Evolutionary conservation across 2,888 invertebrate species (phyloP).

Genomic region (Slavum lentiscoides): DNA sequence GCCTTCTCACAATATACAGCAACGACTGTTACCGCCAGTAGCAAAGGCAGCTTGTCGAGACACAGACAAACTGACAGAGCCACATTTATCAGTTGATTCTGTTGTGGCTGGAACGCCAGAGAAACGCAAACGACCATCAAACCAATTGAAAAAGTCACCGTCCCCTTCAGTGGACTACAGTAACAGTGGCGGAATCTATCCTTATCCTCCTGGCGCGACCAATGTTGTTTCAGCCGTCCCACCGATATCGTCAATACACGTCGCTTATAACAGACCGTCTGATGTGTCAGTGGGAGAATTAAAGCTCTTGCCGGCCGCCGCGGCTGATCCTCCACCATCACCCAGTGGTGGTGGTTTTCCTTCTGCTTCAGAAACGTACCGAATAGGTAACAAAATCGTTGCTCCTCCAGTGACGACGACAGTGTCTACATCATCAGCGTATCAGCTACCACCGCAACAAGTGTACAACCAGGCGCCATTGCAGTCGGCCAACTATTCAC

Average conservation of each 20-base stretch:
- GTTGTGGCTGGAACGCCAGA: not conserved
- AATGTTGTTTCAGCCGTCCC: constrained; percentile 37
- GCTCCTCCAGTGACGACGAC: not conserved
- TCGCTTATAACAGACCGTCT: not conserved
- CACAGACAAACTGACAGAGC: not conserved
- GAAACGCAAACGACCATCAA: not conserved
- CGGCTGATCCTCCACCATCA: not conserved
- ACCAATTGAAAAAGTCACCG: constrained; percentile 18
- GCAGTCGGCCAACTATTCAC: constrained; percentile 54
- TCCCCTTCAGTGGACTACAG: not conserved
- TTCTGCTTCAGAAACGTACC: not conserved
- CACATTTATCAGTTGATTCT: not conserved
- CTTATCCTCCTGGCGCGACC: not conserved
- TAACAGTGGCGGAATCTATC: not conserved
- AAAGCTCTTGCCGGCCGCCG: not conserved
- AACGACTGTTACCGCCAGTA: not conserved
- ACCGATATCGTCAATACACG: not conserved
- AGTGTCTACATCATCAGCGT: not conserved
- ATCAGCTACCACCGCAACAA: not conserved
- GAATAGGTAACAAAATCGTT: not conserved
- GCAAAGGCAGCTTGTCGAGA: not conserved
- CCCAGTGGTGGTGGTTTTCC: not conserved
- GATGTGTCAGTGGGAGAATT: not conserved
- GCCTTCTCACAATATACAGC: not conserved
- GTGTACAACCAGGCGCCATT: constrained; percentile 4